Conservation (phyloP, 2,113 vertebrate genomes). For the Mola mola region DNA sequence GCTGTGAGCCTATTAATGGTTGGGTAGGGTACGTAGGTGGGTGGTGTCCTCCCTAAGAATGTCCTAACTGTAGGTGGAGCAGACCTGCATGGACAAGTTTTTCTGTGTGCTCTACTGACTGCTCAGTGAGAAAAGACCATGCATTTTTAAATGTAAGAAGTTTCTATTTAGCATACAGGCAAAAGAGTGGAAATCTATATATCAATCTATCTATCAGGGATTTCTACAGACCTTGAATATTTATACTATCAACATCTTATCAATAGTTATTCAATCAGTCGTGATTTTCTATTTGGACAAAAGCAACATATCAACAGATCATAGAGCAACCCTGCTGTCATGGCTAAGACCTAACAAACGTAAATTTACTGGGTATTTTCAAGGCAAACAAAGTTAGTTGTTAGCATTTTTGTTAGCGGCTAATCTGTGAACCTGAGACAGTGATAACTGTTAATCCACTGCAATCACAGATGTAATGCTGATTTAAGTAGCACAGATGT, state of each 20-base stretch:
- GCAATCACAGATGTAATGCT: not conserved
- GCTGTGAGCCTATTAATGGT: too few species aligned
- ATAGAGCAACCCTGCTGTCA: not conserved
- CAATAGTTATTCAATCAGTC: too few species aligned
- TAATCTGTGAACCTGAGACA: not conserved
- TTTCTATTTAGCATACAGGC: not conserved
- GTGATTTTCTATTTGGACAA: too few species aligned
- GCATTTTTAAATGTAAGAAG: too few species aligned
- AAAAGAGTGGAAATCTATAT: too few species aligned
- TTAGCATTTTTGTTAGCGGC: not conserved
- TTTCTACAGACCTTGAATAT: too few species aligned
- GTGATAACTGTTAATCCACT: not conserved
- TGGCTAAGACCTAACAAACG: not conserved
- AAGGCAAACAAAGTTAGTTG: not conserved
- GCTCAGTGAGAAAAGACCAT: not conserved
- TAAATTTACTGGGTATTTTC: constrained; percentile 1
- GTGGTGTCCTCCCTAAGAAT: constrained; percentile 45
- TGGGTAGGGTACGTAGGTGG: too few species aligned
- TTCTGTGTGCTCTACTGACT: not conserved
- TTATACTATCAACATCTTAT: too few species aligned
- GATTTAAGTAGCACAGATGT: not conserved
- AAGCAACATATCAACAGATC: too few species aligned
- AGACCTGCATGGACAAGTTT: constrained; percentile 47
- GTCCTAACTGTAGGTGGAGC: constrained; percentile 22
- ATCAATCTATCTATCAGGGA: too few species aligned